phyloP scores from a whole-genome alignment of 2,113 vertebrate species.

The Siniperca knerii region DNA sequence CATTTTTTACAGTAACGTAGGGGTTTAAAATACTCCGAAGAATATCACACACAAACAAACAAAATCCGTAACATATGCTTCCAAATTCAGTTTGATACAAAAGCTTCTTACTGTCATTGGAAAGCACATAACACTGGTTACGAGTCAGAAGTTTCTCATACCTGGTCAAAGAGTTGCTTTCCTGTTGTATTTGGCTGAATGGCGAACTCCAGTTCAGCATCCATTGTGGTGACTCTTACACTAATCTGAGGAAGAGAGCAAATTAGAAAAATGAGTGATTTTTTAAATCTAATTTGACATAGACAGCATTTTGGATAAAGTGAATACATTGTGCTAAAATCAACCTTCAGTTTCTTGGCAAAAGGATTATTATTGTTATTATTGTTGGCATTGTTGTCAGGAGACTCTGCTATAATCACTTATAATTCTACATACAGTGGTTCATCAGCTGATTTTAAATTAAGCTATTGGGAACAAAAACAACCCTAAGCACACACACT shows the following conservation, averaged over 20 bases:
- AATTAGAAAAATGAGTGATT: neutral
- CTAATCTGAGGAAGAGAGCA: constrained; percentile 87
- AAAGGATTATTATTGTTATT: no score
- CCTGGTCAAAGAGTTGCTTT: constrained; percentile 98
- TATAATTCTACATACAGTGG: neutral
- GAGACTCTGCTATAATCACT: neutral
- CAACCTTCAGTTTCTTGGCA: neutral
- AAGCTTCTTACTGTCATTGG: neutral
- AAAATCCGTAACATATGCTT: neutral
- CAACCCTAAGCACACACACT: neutral
- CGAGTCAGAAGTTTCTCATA: constrained; percentile 61
- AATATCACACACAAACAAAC: neutral
- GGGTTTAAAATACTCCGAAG: neutral
- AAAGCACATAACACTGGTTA: neutral
- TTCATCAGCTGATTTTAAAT: neutral
- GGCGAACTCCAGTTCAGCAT: constrained; percentile 98
- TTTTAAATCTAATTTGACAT: neutral
- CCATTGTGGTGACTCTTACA: constrained; percentile 98
- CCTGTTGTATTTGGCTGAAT: constrained; percentile 99
- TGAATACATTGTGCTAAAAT: neutral
- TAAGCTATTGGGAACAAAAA: neutral
- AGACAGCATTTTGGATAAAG: neutral
- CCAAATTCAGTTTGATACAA: neutral
- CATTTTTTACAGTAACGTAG: neutral
- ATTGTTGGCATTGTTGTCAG: no score